Evolutionary conservation across 2,888 invertebrate species (phyloP).

Genomic region (Ferrisia virgata): DNA sequence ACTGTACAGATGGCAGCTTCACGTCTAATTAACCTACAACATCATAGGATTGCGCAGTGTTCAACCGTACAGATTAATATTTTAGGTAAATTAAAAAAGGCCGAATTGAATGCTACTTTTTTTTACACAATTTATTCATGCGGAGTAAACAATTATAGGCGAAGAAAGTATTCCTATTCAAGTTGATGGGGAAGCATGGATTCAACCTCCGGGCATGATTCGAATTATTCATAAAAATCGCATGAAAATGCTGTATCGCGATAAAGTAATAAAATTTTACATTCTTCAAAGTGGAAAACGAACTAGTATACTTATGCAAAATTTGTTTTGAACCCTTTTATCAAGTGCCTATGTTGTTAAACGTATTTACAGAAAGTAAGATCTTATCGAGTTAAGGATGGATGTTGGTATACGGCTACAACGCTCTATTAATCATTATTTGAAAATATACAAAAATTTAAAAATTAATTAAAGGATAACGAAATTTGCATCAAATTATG

Average conservation of each 20-base stretch:
- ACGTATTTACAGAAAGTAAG: too few relatives aligned
- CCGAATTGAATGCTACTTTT: not conserved
- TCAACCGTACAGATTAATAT: conserved; percentile 94
- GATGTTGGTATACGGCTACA: too few relatives aligned
- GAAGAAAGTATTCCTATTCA: conserved; percentile 91
- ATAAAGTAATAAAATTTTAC: conserved; percentile 60
- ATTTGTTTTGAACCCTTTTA: too few relatives aligned
- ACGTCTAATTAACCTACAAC: conserved; percentile 88
- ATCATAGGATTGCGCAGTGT: conserved; percentile 95
- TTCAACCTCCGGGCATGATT: conserved; percentile 94
- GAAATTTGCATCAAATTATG: too few relatives aligned
- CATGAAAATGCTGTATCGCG: conserved; percentile 92
- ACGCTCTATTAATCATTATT: too few relatives aligned
- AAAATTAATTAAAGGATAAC: too few relatives aligned
- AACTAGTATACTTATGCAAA: too few relatives aligned
- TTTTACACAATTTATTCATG: not conserved
- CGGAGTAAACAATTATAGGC: conserved; percentile 54
- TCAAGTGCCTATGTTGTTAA: too few relatives aligned
- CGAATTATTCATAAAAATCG: conserved; percentile 94
- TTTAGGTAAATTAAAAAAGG: conserved; percentile 59
- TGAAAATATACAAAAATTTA: too few relatives aligned
- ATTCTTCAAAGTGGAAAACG: not conserved
- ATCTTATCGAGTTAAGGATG: too few relatives aligned
- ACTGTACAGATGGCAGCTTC: conserved; percentile 98
- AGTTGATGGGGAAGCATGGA: conserved; percentile 97